Evolutionary conservation across 2,888 invertebrate genomes (phyloP).

Genomic region (Drosophila kokeensis): DNA sequence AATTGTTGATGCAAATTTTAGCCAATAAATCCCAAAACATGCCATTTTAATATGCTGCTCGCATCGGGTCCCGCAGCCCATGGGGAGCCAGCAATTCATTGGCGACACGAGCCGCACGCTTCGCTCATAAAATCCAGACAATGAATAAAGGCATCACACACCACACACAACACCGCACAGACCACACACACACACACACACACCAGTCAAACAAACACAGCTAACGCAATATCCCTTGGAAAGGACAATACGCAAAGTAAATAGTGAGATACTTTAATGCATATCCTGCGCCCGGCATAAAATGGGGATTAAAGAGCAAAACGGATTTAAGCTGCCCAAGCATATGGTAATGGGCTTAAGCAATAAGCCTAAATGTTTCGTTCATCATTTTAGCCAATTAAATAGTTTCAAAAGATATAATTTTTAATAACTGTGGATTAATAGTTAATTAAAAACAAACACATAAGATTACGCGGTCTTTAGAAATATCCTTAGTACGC

Average conservation of each 20-base stretch:
- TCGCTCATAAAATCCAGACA: slow-evolving; percentile 50
- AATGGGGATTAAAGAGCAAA: not conserved
- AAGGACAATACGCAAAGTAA: slow-evolving; percentile 4
- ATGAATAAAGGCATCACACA: slow-evolving; percentile 13
- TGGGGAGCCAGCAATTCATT: slow-evolving; percentile 29
- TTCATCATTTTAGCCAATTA: not conserved
- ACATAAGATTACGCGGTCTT: not conserved
- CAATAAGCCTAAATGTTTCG: slow-evolving; percentile 7
- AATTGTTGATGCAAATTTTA: slow-evolving; percentile 52
- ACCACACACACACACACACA: slow-evolving; percentile 7
- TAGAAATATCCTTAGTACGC: not conserved
- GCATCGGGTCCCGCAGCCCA: slow-evolving; percentile 19
- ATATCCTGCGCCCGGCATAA: slow-evolving; percentile 15
- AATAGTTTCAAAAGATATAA: not conserved
- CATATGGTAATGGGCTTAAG: slow-evolving; percentile 10
- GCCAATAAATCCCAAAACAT: slow-evolving; percentile 44
- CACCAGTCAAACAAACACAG: not conserved
- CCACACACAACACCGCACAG: not conserved
- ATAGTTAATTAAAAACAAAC: not conserved
- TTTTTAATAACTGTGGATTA: too few species aligned
- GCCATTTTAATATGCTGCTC: slow-evolving; percentile 45
- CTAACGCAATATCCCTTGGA: not conserved
- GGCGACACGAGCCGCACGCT: slow-evolving; percentile 39
- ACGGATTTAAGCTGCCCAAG: slow-evolving; percentile 11
- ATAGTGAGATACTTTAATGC: slow-evolving; percentile 27